phyloP scores from a whole-genome alignment of 92 coral and sea anemone species.

The Paramuricea clavata region DNA sequence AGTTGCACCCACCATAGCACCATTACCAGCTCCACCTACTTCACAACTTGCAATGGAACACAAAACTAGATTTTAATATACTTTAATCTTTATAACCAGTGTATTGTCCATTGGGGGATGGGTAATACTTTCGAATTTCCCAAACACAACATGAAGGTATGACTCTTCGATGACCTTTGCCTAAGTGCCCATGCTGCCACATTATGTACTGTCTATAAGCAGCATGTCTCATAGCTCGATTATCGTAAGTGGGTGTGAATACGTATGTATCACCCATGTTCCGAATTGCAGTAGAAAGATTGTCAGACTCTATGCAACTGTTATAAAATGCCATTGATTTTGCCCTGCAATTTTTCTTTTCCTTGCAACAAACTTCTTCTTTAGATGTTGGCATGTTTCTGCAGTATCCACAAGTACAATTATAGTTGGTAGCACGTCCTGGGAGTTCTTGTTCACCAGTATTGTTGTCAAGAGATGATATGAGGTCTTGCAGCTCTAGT shows the following conservation, averaged over 20 bases:
- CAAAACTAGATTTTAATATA: no score
- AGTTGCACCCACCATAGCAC: no score
- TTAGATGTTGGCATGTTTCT: conserved; percentile 9
- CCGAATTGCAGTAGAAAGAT: conserved; percentile 43
- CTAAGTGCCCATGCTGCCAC: conserved; percentile 57
- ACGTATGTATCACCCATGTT: conserved; percentile 51
- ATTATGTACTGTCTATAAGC: conserved; percentile 53
- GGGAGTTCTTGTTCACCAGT: not conserved
- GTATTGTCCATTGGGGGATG: conserved; percentile 46
- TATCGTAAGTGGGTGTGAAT: conserved; percentile 52
- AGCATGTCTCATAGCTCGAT: conserved; percentile 53
- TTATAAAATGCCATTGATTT: conserved; percentile 17
- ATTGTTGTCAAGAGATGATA: not conserved
- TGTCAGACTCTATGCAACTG: conserved; percentile 49
- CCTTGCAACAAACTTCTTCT: conserved; percentile 46
- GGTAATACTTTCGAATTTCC: conserved; percentile 35
- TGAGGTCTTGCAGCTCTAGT: conserved; percentile 32
- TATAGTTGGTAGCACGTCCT: not conserved
- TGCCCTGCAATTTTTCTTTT: conserved; percentile 11
- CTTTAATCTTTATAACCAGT: conserved; percentile 51
- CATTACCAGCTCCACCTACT: no score
- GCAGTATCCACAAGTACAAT: conserved; percentile 34
- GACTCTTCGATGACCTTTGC: conserved; percentile 44
- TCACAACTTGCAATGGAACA: no score
- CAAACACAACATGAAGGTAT: conserved; percentile 60